These are phyloP conservation scores for Setophaga kirtlandii DNA, from an alignment of 2,113 vertebrate genomes.

Conservation along the genomic window DNA sequence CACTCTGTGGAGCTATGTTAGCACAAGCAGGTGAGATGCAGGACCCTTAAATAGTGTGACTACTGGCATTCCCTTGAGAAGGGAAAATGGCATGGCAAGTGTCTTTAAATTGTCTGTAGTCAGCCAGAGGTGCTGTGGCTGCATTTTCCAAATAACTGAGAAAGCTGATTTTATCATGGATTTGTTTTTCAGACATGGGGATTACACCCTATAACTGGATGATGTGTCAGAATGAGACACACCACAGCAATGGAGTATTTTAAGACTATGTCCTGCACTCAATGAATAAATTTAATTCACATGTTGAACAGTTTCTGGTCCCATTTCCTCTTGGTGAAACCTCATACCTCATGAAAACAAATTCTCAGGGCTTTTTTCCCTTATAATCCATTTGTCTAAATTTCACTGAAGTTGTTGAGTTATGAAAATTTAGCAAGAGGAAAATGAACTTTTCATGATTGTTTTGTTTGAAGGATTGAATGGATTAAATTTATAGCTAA, in stretches of 20 bases:
- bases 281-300: background rate
- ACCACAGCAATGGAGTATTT: background rate
- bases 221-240: background rate
- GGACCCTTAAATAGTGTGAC: background rate
- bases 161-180: background rate
- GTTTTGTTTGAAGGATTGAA: background rate
- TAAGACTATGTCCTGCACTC: background rate
- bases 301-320: background rate
- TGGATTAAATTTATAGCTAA: background rate
- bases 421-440: background rate
- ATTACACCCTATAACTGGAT: background rate
- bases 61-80: background rate
- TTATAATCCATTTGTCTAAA: background rate
- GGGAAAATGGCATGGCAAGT: background rate
- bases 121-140: background rate
- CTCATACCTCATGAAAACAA: background rate
- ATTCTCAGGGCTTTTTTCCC: background rate
- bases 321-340: background rate
- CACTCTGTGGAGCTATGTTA: background rate
- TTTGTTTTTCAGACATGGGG: background rate
- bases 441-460: background rate
- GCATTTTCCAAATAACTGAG: conserved; percentile 11
- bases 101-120: background rate
- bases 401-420: background rate
- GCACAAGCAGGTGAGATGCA: background rate